Percentiles rank a stretch among this genome's conserved stretches.
Conservation (phyloP, 2,888 invertebrate species). For the Drosophila pseudotalamancana region DNA sequence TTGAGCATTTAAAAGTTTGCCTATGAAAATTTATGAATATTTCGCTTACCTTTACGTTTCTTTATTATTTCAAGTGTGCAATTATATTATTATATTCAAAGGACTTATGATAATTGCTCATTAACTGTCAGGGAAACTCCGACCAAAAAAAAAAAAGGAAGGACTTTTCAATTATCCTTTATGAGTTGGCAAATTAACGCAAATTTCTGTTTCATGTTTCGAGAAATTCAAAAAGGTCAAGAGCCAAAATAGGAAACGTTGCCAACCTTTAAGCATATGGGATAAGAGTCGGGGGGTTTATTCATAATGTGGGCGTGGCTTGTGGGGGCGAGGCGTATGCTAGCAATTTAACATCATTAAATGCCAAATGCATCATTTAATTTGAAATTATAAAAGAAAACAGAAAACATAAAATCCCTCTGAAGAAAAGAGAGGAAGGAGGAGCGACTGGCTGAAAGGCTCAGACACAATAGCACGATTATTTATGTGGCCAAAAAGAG, state of each 20-base stretch:
- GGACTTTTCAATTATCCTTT: slow-evolving; percentile 60
- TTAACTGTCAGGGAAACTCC: slow-evolving; percentile 34
- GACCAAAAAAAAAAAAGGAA: neutral
- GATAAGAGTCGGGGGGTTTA: slow-evolving; percentile 11
- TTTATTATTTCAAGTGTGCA: slow-evolving; percentile 29
- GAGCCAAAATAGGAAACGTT: slow-evolving; percentile 11
- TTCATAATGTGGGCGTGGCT: slow-evolving; percentile 22
- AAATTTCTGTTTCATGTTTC: slow-evolving; percentile 12
- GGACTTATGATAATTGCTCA: slow-evolving; percentile 45
- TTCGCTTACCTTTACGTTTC: neutral
- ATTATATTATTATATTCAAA: slow-evolving; percentile 17
- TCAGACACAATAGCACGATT: slow-evolving; percentile 62
- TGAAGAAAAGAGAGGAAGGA: slow-evolving; percentile 15
- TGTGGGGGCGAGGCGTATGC: slow-evolving; percentile 9
- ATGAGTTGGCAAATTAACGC: slow-evolving; percentile 35
- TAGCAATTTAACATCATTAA: slow-evolving; percentile 72
- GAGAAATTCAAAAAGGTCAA: slow-evolving; percentile 65
- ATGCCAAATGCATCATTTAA: slow-evolving; percentile 78
- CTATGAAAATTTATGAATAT: neutral
- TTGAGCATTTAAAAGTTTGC: neutral
- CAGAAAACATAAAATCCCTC: slow-evolving; percentile 29
- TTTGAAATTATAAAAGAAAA: slow-evolving; percentile 73
- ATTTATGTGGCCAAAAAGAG: slow-evolving; percentile 53
- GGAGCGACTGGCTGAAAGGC: no score
- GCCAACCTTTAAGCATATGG: slow-evolving; percentile 18